Percentiles rank a stretch among this genome's conserved stretches.
phyloP scores from a whole-genome alignment of 2,888 invertebrate genomes.

The Timema podura region DNA sequence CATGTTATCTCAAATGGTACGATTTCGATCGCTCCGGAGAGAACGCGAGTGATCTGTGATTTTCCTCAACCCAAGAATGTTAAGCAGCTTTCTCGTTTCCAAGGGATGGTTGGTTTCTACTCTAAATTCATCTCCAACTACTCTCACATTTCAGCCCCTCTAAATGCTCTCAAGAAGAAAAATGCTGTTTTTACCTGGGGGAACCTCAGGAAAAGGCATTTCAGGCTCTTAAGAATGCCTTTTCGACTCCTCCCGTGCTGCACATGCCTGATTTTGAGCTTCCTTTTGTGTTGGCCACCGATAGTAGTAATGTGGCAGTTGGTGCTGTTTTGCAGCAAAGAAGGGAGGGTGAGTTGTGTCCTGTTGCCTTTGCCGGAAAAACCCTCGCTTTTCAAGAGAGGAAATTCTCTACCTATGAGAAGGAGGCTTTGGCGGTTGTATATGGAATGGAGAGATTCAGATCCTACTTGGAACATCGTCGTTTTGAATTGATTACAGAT shows the following conservation, averaged over 20 bases:
- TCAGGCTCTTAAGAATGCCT: not conserved
- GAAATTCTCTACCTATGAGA: not conserved
- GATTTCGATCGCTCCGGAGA: not conserved
- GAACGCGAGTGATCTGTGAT: not conserved
- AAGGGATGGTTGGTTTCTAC: not conserved
- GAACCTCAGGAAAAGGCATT: not conserved
- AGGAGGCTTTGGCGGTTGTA: not conserved
- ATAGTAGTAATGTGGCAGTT: no score
- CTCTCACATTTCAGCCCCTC: not conserved
- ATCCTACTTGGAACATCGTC: not conserved
- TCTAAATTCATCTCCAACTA: not conserved
- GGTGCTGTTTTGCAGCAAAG: no score
- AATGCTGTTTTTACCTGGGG: no score
- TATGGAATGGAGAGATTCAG: not conserved
- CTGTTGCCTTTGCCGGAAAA: no score
- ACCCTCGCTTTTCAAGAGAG: no score
- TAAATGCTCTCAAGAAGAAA: no score
- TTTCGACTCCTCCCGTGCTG: not conserved
- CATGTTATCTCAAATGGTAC: not conserved
- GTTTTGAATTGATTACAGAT: not conserved
- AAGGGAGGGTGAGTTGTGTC: no score
- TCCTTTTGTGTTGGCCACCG: not conserved
- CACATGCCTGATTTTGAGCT: not conserved
- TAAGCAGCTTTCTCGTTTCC: not conserved
- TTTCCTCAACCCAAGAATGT: not conserved